phyloP scores from a whole-genome alignment of 2,888 invertebrate genomes.

The Actias luna region DNA sequence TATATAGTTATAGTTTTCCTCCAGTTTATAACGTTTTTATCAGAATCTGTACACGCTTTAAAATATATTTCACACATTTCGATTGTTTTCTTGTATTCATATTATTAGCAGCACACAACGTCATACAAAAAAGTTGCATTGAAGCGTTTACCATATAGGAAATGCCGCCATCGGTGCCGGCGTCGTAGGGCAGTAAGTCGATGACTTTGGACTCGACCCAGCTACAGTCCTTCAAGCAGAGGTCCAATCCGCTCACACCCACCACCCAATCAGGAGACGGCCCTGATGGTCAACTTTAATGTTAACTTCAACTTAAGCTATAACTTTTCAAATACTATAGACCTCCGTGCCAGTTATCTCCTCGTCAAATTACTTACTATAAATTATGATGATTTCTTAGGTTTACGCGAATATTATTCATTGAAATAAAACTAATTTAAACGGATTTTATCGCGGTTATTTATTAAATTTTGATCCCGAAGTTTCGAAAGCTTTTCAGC shows the following conservation, averaged over 20 bases:
- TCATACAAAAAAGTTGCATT: background rate
- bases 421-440: too few relatives aligned
- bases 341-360: too few relatives aligned
- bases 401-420: too few relatives aligned
- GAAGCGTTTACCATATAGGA: constrained; percentile 88
- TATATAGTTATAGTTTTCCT: too few relatives aligned
- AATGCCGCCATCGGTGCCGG: constrained; percentile 96
- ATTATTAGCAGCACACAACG: background rate
- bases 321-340: too few relatives aligned
- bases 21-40: too few relatives aligned
- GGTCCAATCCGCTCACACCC: constrained; percentile 92
- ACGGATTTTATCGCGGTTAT: too few relatives aligned
- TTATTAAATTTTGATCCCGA: too few relatives aligned
- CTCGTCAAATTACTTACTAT: too few relatives aligned
- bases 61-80: background rate
- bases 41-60: too few relatives aligned
- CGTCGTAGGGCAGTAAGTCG: constrained; percentile 96
- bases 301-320: background rate
- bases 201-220: constrained; percentile 93
- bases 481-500: too few relatives aligned
- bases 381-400: too few relatives aligned
- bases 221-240: constrained; percentile 93
- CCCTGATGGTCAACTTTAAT: constrained; percentile 75
- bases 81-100: background rate
- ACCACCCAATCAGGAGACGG: constrained; percentile 99